These are phyloP conservation scores for Conus canariensis DNA, from an alignment of 2,888 invertebrate genomes.

Conservation along the genomic window DNA sequence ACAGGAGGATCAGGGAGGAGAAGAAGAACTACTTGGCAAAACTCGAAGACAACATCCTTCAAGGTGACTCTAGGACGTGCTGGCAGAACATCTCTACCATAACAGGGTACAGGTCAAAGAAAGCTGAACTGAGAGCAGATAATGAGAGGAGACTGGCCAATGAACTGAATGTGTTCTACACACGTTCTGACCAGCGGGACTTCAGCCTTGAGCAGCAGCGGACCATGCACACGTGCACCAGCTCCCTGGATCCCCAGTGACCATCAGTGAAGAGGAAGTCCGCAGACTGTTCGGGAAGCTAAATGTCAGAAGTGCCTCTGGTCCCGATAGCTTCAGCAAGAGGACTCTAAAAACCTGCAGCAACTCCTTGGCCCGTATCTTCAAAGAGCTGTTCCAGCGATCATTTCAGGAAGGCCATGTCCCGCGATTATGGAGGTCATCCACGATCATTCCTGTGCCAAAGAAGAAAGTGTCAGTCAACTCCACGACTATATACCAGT, in stretches of 20 bases:
- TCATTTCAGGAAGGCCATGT: not conserved
- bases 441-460: not conserved
- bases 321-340: not conserved
- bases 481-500: conserved; percentile 7
- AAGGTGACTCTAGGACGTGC: not conserved
- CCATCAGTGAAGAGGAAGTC: not conserved
- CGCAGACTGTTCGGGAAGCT: no score
- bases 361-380: not conserved
- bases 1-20: not conserved
- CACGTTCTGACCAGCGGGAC: not conserved
- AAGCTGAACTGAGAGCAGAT: not conserved
- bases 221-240: not conserved
- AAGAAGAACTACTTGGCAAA: not conserved
- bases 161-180: not conserved
- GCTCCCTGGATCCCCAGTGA: not conserved
- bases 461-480: not conserved
- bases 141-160: not conserved
- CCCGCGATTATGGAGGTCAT: not conserved
- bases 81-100: not conserved
- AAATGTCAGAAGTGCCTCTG: not conserved
- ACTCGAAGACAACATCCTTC: not conserved
- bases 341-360: not conserved
- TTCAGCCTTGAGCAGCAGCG: not conserved
- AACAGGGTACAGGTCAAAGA: not conserved
- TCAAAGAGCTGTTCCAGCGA: not conserved